Evolutionary conservation across 2,888 invertebrate species (phyloP), one percentile per base, ranked within the genome.

Genomic region (Noctua janthina): DNA sequence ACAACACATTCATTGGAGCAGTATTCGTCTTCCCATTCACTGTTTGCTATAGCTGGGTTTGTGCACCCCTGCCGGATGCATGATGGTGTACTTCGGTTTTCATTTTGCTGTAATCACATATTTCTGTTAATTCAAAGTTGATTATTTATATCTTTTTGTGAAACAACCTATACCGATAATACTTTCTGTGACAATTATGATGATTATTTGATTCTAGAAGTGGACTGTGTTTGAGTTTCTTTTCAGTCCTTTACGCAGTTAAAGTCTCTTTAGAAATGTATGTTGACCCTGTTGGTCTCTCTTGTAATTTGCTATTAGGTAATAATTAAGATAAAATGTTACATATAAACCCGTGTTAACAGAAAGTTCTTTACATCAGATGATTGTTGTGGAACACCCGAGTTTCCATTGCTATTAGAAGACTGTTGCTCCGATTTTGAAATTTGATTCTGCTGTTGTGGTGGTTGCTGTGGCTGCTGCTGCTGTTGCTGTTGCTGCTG

Each of bases 1-100:
- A 99, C 99, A 87, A 99, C 99, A 97, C 99, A 99, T 96, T 99
- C 99, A 96, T 99, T 99, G 96, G 99, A 99, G 97, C 99, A 99
- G 95, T 99, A 99, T 95, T 99, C 99, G 94, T 99, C 99, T 95
- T 99, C 99, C 99, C 99, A 99, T 96, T 99, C 99, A 87, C 98
- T 98, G 97, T 98, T 99, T 88, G 99, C 98, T 91, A 99, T 98
- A 87, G 99, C 99, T 69, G 98, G 98, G 96, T 99, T 99, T 86
- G 98, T 98, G 96, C 99, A 99, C 89, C 99, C 99, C 92, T 98
- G 98, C 84, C 99, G 98, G 92, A 99, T 98, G 96, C 99, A 99
- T 81, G 98, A 97, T 78, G 96, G 92, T 81, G 95, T 93, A 90
- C 95, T 95, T 89, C 95, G 93, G 88, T 96, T 96, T 92, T 96